Conservation (phyloP, 2,888 invertebrate genomes). For the Ectemnius continuus region DNA sequence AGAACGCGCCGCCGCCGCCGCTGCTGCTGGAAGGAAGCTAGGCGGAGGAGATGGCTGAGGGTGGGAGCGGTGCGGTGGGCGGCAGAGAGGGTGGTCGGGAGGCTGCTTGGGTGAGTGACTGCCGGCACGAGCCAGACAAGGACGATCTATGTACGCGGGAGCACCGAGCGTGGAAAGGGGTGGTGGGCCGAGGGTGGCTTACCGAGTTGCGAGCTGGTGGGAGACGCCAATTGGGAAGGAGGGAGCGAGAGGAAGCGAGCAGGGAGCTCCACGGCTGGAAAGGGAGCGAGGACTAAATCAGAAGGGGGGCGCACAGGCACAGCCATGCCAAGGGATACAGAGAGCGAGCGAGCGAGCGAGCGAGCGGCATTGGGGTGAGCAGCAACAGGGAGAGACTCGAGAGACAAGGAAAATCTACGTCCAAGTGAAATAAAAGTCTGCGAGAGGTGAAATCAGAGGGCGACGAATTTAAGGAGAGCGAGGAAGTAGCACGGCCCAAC, state of each 20-base stretch:
- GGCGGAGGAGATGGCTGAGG: neutral
- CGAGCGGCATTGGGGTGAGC: slow-evolving; percentile 17
- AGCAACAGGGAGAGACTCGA: slow-evolving; percentile 20
- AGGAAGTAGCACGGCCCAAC: neutral
- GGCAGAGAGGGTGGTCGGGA: slow-evolving; percentile 39
- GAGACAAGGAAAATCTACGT: slow-evolving; percentile 11
- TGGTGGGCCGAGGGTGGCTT: slow-evolving; percentile 37
- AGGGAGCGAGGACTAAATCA: slow-evolving; percentile 27
- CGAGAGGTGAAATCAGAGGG: slow-evolving; percentile 29
- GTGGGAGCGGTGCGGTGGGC: neutral
- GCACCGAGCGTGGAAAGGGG: slow-evolving; percentile 45
- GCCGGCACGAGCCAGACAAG: slow-evolving; percentile 24
- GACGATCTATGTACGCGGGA: slow-evolving; percentile 23
- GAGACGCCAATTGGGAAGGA: neutral
- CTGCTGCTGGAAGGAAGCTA: slow-evolving; percentile 39
- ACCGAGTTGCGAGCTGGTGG: slow-evolving; percentile 15
- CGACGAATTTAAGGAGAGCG: neutral
- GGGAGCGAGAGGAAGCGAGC: slow-evolving; percentile 23
- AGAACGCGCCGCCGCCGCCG: slow-evolving; percentile 28
- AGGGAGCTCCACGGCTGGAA: slow-evolving; percentile 33
- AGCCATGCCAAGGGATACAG: slow-evolving; percentile 17
- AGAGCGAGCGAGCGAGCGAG: slow-evolving; percentile 26
- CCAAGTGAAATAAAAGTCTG: slow-evolving; percentile 13
- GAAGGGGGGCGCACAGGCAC: slow-evolving; percentile 9
- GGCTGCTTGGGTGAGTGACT: slow-evolving; percentile 46